Evolutionary conservation across 1,140 invertebrate species (phyloP).

Genomic region (Microvelia longipes): DNA sequence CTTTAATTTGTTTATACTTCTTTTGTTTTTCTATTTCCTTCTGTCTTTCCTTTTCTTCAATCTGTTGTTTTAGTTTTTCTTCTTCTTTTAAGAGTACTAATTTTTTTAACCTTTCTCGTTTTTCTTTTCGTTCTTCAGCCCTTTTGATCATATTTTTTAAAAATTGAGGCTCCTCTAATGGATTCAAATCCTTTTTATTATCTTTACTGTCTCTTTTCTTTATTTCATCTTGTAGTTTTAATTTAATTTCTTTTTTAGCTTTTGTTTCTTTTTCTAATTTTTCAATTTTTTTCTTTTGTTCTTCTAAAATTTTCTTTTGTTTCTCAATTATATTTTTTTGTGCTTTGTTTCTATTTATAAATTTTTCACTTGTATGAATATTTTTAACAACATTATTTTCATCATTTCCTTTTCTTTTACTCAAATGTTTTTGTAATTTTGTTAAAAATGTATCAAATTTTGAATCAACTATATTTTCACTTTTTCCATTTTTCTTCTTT

Average conservation of each 20-base stretch:
- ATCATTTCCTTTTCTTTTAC: not conserved
- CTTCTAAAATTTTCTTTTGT: not conserved
- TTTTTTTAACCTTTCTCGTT: not conserved
- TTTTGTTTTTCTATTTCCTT: not conserved
- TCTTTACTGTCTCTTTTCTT: not conserved
- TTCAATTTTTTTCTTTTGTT: not conserved
- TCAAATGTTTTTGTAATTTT: not conserved
- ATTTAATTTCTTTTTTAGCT: not conserved
- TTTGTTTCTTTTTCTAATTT: not conserved
- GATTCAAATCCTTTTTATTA: not conserved
- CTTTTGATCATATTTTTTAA: not conserved
- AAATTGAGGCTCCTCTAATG: not conserved
- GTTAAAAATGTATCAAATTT: not conserved
- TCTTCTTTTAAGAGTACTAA: not conserved
- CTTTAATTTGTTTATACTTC: not conserved
- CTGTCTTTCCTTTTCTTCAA: not conserved
- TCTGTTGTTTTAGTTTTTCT: not conserved
- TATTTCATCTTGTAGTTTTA: not conserved
- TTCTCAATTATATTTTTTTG: constrained; percentile 3
- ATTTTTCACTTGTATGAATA: not conserved
- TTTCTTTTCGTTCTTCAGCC: not conserved
- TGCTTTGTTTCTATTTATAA: not conserved
- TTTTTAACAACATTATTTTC: not conserved
- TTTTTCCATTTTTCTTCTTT: not conserved
- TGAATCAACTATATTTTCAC: not conserved